Conservation (phyloP, 2,797 vertebrate genomes). For the Paramormyrops hopkinsi region DNA sequence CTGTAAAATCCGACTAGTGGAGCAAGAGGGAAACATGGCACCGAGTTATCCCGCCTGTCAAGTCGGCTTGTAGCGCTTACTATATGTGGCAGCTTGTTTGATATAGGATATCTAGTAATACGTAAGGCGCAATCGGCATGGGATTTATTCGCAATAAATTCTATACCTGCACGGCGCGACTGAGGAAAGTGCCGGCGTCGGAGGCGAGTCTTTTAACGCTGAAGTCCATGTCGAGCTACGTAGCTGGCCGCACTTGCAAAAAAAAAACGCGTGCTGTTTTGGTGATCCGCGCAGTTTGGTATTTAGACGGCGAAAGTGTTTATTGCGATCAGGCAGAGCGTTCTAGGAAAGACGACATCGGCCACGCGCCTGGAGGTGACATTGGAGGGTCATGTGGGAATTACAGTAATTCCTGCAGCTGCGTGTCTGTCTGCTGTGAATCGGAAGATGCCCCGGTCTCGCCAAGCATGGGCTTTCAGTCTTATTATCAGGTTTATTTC, state of each 20-base stretch:
- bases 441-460: not conserved
- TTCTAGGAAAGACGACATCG: not conserved
- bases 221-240: constrained; percentile 70
- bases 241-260: too few species aligned
- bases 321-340: not conserved
- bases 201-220: constrained; percentile 78
- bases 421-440: not conserved
- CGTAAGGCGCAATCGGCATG: not conserved
- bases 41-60: not conserved
- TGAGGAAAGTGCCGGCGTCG: constrained; percentile 84
- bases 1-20: not conserved
- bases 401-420: constrained; percentile 4
- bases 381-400: not conserved
- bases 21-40: not conserved
- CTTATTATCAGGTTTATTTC: not conserved
- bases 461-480: not conserved
- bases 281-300: not conserved
- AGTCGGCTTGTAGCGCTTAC: not conserved
- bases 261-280: not conserved
- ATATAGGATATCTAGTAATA: not conserved
- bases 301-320: not conserved
- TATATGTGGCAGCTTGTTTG: not conserved
- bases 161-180: constrained; percentile 79
- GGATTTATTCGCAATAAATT: not conserved
- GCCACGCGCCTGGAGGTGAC: not conserved